Evolutionary conservation across 2,113 vertebrate genomes (phyloP), one percentile per base, ranked within the genome.

Genomic region (Scopus umbretta): DNA sequence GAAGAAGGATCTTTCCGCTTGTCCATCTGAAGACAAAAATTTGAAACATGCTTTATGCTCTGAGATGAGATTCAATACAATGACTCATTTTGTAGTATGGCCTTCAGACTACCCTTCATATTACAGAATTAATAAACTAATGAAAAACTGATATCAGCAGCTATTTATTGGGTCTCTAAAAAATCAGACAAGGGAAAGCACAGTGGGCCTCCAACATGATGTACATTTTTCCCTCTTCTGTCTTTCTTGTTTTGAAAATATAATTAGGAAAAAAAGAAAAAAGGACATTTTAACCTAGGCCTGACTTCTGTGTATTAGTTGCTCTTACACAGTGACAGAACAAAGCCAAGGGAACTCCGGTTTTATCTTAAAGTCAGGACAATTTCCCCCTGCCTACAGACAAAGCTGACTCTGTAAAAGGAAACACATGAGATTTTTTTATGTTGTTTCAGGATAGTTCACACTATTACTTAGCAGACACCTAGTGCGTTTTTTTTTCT

Each of bases 1-100:
- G 99, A 99, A 23, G 99, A 99, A 22, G 99, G 99, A 96, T 99
- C 99, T 97, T 99, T 98, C 85, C 99, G 98, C 36, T 98, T 98
- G 91, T 99, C 99, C 99, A 99, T 99, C 98, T 98, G 97, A 72
- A 95, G 86, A 88, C 1, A 67, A 47, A 90, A 49, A 93, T 12
- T 29, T 29, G 71, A 56, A 71, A 93, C 8, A 7, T 1, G 34
- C 32, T 74, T 80, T 80, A 68, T 18, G n/a, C 34, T 92, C 86
- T 49, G 63, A 7, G 63, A 7, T 8, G 49, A 73, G 42, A 62
- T 42, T 70, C 83, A 65, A 9, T 29, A 1, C 23, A 66, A 32
- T 8, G 38, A 79, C 40, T 76, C 61, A 23, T 9, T 49, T 2
- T 50, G 43, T 43, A 80, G 43, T 0, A 36, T 5, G 10, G 62